Conservation (phyloP, 2,797 vertebrate species). For the Mormyrus hasselquistii region DNA sequence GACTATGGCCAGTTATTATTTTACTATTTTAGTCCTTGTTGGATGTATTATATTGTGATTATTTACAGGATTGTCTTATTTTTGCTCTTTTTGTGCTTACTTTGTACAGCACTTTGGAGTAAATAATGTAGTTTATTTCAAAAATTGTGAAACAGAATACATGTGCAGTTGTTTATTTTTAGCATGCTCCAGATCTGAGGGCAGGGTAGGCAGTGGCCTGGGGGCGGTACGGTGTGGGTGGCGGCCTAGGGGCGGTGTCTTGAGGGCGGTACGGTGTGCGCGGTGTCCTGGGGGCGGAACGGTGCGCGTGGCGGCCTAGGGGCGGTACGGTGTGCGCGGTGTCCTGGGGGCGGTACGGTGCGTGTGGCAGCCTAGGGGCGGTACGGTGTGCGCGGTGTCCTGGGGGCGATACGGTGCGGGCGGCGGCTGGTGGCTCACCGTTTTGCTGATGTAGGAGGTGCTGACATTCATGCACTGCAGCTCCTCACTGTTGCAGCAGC, state of each 20-base stretch:
- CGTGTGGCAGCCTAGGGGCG: too few species aligned
- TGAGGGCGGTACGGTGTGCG: too few species aligned
- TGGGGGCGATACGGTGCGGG: not conserved
- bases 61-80: not conserved
- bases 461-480: constrained; percentile 92
- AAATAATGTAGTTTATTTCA: not conserved
- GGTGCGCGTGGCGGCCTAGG: too few species aligned
- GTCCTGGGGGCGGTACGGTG: not conserved
- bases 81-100: not conserved
- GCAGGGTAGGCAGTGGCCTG: not conserved
- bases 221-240: too few species aligned
- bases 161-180: not conserved
- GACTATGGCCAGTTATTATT: not conserved
- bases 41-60: not conserved
- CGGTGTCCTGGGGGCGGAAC: too few species aligned
- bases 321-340: too few species aligned
- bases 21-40: not conserved
- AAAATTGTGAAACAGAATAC: not conserved
- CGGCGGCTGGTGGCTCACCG: constrained; percentile 67
- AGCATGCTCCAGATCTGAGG: not conserved
- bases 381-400: too few species aligned
- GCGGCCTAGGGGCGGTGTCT: too few species aligned
- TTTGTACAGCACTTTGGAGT: not conserved
- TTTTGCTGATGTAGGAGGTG: constrained; percentile 92
- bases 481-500: constrained; percentile 97